Evolutionary conservation across 2,113 vertebrate genomes (phyloP).

Genomic region (Hypocryptadius cinnamomeus): DNA sequence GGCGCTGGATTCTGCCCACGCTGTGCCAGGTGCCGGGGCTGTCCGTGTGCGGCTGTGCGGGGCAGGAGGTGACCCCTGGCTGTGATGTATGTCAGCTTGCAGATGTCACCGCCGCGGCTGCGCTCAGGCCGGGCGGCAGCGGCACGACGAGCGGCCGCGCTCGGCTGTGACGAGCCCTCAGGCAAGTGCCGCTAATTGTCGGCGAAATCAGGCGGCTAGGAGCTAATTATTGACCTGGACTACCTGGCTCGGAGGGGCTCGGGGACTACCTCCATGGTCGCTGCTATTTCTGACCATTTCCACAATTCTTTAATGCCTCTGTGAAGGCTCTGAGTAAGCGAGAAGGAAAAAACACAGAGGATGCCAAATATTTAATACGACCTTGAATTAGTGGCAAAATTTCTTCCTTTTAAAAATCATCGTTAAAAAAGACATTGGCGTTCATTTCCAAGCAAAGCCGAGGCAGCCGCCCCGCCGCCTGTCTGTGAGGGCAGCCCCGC

Average conservation of each 20-base stretch:
- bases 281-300: neutral
- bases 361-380: neutral
- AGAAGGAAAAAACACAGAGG: neutral
- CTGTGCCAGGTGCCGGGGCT: neutral
- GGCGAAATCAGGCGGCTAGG: neutral
- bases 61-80: constrained; percentile 1
- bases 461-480: neutral
- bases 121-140: constrained; percentile 70
- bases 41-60: neutral
- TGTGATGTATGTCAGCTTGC: constrained; percentile 70
- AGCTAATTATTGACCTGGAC: constrained; percentile 8
- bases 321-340: neutral
- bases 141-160: constrained; percentile 40
- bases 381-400: neutral
- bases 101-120: constrained; percentile 75
- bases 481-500: neutral
- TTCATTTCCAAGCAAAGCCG: neutral
- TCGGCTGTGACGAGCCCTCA: constrained; percentile 38
- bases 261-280: neutral
- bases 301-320: neutral
- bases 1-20: neutral
- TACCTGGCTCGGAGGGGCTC: neutral
- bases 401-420: neutral
- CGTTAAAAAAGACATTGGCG: fast-evolving
- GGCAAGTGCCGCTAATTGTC: constrained; percentile 18